phyloP scores from a whole-genome alignment of 92 coral and sea anemone genomes.

The Montipora capitata region DNA sequence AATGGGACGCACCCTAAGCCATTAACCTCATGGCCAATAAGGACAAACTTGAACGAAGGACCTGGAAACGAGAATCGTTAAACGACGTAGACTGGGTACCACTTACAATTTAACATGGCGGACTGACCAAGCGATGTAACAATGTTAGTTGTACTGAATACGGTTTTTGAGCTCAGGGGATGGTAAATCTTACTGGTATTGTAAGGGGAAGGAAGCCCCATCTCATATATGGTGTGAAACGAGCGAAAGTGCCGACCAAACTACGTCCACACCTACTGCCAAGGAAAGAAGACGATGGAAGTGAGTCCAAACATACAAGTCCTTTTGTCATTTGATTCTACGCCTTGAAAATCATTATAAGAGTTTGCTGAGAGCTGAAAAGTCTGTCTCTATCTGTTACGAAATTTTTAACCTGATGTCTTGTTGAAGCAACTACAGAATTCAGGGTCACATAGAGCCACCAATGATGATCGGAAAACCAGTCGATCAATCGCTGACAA shows the following conservation, averaged over 20 bases:
- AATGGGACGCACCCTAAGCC: too few relatives aligned
- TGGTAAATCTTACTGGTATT: conserved; percentile 88
- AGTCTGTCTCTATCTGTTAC: too few relatives aligned
- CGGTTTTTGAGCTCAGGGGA: conserved; percentile 1
- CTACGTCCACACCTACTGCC: conserved; percentile 91
- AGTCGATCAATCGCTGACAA: too few relatives aligned
- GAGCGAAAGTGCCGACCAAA: conserved; percentile 95
- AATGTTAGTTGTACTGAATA: neutral
- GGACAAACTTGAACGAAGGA: too few relatives aligned
- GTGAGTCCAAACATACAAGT: conserved; percentile 44
- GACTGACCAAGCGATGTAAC: neutral
- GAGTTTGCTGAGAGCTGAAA: too few relatives aligned
- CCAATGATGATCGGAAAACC: too few relatives aligned
- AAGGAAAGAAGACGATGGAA: conserved; percentile 67
- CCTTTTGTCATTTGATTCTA: neutral
- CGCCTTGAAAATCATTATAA: neutral
- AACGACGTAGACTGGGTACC: neutral
- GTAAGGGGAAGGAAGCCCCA: conserved; percentile 83
- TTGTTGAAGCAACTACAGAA: too few relatives aligned
- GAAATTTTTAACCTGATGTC: too few relatives aligned
- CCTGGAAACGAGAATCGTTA: too few relatives aligned
- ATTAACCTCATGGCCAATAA: too few relatives aligned
- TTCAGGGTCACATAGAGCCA: too few relatives aligned
- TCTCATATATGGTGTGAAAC: conserved; percentile 94
- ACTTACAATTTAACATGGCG: conserved; percentile 20